Percentiles rank a stretch among this genome's conserved stretches.
Conservation (phyloP, 2,888 invertebrate species). For the Zaprionus lineosus region DNA sequence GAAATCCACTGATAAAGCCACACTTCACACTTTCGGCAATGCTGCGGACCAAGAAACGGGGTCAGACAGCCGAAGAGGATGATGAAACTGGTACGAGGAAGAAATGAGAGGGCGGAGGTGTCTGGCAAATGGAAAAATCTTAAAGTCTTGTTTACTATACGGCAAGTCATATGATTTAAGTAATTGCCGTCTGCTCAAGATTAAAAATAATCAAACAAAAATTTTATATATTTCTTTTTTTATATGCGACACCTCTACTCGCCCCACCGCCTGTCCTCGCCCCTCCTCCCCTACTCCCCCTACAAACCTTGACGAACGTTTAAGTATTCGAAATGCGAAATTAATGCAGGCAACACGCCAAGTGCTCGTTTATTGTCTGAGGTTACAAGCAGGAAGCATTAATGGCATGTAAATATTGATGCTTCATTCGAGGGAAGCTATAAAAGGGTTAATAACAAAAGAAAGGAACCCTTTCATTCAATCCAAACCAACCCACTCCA, state of each 20-base stretch:
- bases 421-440: slow-evolving; percentile 26
- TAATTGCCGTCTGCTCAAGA: slow-evolving; percentile 41
- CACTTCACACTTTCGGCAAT: slow-evolving; percentile 49
- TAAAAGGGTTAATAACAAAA: too few relatives aligned
- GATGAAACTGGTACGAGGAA: slow-evolving; percentile 31
- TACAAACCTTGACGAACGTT: slow-evolving; percentile 28
- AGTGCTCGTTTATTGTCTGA: slow-evolving; percentile 60
- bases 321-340: slow-evolving; percentile 52
- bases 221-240: slow-evolving; percentile 38
- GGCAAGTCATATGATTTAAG: slow-evolving; percentile 18
- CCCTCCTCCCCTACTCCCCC: too few relatives aligned
- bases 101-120: too few relatives aligned
- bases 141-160: too few relatives aligned
- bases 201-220: slow-evolving; percentile 60
- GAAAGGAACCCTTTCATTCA: too few relatives aligned
- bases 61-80: slow-evolving; percentile 2
- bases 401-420: slow-evolving; percentile 29
- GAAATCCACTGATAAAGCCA: slow-evolving; percentile 32
- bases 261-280: neutral
- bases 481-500: too few relatives aligned
- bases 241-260: slow-evolving; percentile 21
- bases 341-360: slow-evolving; percentile 62
- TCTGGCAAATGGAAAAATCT: too few relatives aligned
- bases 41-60: slow-evolving; percentile 29
- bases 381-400: slow-evolving; percentile 58